Percentiles rank a stretch among this genome's conserved stretches.
Conservation (phyloP, 2,888 invertebrate genomes). For the Crossocerus cetratus region DNA sequence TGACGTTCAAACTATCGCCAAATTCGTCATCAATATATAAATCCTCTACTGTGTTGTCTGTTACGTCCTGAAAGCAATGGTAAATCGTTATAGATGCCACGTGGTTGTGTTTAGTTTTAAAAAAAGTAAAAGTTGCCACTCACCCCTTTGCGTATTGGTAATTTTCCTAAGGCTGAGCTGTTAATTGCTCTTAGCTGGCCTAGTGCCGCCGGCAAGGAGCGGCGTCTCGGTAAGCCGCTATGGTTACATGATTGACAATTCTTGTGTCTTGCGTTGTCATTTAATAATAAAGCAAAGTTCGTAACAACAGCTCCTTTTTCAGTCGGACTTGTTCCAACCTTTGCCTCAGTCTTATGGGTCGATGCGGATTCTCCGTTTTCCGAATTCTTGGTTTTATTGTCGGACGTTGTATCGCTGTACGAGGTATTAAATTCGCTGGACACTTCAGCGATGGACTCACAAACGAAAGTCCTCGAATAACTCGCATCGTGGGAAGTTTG, state of each 20-base stretch:
- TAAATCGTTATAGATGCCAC: no score
- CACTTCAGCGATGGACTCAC: slow-evolving; percentile 55
- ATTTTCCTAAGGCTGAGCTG: slow-evolving; percentile 56
- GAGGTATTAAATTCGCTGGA: slow-evolving; percentile 35
- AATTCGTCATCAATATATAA: slow-evolving; percentile 72
- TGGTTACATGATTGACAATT: slow-evolving; percentile 57
- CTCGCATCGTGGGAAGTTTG: slow-evolving; percentile 4
- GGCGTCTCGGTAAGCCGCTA: slow-evolving; percentile 57
- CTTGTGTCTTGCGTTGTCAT: slow-evolving; percentile 38
- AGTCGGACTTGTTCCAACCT: not conserved
- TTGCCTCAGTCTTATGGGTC: not conserved
- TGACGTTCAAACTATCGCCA: slow-evolving; percentile 64
- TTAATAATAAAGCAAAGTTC: slow-evolving; percentile 48
- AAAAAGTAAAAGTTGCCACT: slow-evolving; percentile 24
- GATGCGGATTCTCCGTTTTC: not conserved
- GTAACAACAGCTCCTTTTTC: slow-evolving; percentile 13
- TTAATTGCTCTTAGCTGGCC: slow-evolving; percentile 51
- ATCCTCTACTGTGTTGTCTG: slow-evolving; percentile 64
- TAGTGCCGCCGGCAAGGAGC: slow-evolving; percentile 65
- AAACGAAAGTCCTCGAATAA: slow-evolving; percentile 32
- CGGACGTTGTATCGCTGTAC: slow-evolving; percentile 1
- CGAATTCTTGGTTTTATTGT: not conserved
- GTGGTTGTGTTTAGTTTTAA: not conserved
- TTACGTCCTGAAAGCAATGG: slow-evolving; percentile 51
- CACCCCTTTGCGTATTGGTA: slow-evolving; percentile 63